phyloP scores from a whole-genome alignment of 2,797 vertebrate species.

The Tapirus indicus region DNA sequence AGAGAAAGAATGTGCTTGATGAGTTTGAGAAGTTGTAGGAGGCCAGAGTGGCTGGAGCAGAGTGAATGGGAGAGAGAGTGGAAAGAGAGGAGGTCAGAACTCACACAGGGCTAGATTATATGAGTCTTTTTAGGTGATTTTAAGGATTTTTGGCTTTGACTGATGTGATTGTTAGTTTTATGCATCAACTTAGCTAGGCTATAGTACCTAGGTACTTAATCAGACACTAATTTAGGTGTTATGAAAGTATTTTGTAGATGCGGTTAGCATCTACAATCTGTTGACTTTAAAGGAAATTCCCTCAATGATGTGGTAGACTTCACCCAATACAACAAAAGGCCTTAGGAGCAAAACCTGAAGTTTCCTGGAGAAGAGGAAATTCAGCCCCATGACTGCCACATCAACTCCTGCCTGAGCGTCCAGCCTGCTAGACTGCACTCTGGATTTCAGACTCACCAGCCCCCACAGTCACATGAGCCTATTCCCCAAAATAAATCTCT shows the following conservation, averaged over 20 bases:
- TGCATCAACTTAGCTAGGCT: background rate
- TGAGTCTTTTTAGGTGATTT: background rate
- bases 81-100: background rate
- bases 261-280: background rate
- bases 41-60: background rate
- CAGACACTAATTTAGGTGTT: background rate
- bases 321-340: background rate
- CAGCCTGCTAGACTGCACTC: background rate
- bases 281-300: background rate
- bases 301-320: background rate
- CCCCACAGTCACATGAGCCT: background rate
- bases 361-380: background rate
- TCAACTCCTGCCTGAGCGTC: background rate
- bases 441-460: background rate
- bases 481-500: background rate
- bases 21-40: background rate
- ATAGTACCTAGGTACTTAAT: background rate
- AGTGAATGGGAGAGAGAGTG: background rate
- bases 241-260: background rate
- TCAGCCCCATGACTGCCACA: background rate
- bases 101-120: background rate
- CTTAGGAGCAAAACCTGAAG: background rate
- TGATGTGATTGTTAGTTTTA: background rate
- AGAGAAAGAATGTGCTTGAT: background rate
- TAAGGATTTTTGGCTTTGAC: background rate